A percentile compares a stretch with the other conserved stretches of the same genome.
Evolutionary conservation across 1,140 invertebrate species (phyloP).

Genomic region (Diachasmimorpha longicaudata): DNA sequence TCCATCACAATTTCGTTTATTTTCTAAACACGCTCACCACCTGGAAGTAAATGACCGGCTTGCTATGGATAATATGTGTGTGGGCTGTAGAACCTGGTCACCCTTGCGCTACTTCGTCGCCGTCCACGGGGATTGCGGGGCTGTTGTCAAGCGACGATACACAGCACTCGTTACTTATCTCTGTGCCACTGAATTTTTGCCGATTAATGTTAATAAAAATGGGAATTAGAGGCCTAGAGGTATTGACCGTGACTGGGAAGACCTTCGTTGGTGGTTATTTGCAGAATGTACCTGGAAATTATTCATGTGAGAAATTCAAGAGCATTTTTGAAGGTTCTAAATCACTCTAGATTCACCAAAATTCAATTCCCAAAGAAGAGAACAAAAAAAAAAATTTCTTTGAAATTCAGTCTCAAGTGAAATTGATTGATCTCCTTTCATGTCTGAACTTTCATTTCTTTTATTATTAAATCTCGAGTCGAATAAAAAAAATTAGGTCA

Average conservation of each 20-base stretch:
- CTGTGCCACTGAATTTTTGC: neutral
- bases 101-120: slow-evolving; percentile 36
- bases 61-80: slow-evolving; percentile 27
- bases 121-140: slow-evolving; percentile 14
- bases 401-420: no score
- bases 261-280: no score
- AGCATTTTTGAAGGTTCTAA: no score
- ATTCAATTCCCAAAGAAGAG: no score
- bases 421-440: no score
- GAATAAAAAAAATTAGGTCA: neutral
- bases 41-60: slow-evolving; percentile 34
- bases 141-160: slow-evolving; percentile 1
- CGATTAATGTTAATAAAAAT: neutral
- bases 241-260: neutral
- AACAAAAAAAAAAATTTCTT: no score
- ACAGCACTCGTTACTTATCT: slow-evolving; percentile 38
- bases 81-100: slow-evolving; percentile 20
- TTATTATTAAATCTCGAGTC: no score
- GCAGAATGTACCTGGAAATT: no score
- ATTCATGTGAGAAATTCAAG: no score
- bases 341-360: no score
- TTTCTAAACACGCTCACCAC: slow-evolving; percentile 33
- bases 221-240: neutral
- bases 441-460: no score
- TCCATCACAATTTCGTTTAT: slow-evolving; percentile 36